phyloP scores from a whole-genome alignment of 2,888 invertebrate genomes.

The Altica lythri region DNA sequence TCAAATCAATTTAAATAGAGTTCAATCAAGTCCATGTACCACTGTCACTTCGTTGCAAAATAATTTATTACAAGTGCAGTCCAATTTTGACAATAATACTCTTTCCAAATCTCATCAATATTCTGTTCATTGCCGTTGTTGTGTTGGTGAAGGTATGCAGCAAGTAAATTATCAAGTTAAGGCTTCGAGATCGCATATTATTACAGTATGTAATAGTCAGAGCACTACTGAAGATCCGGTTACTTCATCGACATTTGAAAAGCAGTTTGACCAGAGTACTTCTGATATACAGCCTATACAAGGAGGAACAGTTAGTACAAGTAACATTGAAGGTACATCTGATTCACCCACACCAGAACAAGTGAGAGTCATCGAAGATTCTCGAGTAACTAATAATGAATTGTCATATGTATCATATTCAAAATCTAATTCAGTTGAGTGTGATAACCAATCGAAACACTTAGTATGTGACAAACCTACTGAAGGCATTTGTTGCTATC shows the following conservation, averaged over 20 bases:
- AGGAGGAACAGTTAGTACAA: conserved; percentile 83
- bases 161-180: conserved; percentile 47
- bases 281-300: conserved; percentile 77
- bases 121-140: conserved; percentile 62
- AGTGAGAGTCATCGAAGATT: conserved; percentile 31
- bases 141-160: conserved; percentile 59
- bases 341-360: conserved; percentile 58
- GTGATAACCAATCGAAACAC: conserved; percentile 23
- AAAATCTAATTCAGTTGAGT: conserved; percentile 30
- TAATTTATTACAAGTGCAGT: conserved; percentile 34
- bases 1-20: conserved; percentile 46
- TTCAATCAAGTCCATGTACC: conserved; percentile 40
- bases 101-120: conserved; percentile 41
- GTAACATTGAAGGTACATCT: conserved; percentile 69
- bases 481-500: conserved; percentile 37
- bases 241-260: conserved; percentile 72
- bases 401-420: conserved; percentile 34
- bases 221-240: conserved; percentile 67
- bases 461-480: conserved; percentile 28
- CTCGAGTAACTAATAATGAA: conserved; percentile 31
- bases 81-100: conserved; percentile 48
- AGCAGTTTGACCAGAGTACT: conserved; percentile 58
- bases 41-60: conserved; percentile 38
- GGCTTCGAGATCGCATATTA: conserved; percentile 55
- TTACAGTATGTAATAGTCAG: conserved; percentile 60